phyloP scores from a whole-genome alignment of 2,797 vertebrate genomes.

The Thamnophis elegans region DNA sequence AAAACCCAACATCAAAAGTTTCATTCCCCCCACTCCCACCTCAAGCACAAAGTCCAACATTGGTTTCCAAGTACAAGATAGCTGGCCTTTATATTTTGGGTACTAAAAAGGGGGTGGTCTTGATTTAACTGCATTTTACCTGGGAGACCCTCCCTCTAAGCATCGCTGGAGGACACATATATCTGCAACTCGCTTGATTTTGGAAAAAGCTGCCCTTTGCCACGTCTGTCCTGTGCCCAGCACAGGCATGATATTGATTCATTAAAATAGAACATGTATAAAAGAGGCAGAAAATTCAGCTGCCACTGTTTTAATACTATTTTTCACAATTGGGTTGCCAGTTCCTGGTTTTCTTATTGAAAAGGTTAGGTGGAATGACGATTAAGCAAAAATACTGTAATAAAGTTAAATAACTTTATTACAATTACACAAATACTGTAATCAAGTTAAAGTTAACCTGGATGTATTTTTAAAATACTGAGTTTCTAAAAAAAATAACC shows the following conservation, averaged over 20 bases:
- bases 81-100: conserved; percentile 6
- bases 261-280: neutral
- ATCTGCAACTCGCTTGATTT: neutral
- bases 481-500: neutral
- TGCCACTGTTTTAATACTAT: neutral
- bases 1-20: neutral
- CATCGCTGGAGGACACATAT: neutral
- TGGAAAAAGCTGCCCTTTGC: neutral
- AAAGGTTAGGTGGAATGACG: neutral
- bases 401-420: neutral
- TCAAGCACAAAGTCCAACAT: neutral
- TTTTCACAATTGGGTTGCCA: neutral
- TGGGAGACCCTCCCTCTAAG: neutral
- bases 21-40: neutral
- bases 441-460: neutral
- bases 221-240: neutral
- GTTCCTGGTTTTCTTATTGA: neutral
- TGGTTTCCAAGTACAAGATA: neutral
- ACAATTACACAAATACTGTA: too few relatives aligned
- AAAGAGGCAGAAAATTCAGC: neutral
- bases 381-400: neutral
- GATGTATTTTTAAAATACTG: neutral
- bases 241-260: neutral
- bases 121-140: neutral
- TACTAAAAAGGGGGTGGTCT: neutral